A percentile compares a stretch with the other conserved stretches of the same genome.
Conservation (phyloP, 1,140 invertebrate genomes). For the Drosophila setifemur region DNA sequence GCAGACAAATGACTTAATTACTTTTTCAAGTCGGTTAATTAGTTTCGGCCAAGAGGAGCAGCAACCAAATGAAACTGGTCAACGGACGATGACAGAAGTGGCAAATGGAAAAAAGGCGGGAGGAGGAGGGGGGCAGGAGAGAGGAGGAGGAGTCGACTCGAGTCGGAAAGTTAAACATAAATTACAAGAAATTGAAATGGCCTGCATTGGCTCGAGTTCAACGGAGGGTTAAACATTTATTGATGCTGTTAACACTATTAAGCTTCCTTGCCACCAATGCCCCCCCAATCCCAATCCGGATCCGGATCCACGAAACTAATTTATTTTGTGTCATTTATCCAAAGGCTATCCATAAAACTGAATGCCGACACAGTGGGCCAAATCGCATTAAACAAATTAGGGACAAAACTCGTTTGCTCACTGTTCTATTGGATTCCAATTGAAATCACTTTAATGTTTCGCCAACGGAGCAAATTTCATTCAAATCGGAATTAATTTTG, state of each 20-base stretch:
- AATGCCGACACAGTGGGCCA: conserved; percentile 7
- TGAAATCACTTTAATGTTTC: background rate
- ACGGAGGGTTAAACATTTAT: conserved; percentile 28
- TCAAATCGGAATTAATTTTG: background rate
- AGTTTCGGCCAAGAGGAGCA: conserved; percentile 56
- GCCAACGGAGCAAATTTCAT: background rate
- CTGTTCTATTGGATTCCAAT: background rate
- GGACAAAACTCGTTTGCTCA: background rate
- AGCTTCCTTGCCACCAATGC: too few species aligned
- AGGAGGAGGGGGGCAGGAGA: background rate
- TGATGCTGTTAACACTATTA: conserved; percentile 36
- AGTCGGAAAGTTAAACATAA: conserved; percentile 66
- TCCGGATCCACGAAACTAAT: background rate
- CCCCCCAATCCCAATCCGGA: background rate
- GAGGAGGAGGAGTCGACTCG: background rate
- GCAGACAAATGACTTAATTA: conserved; percentile 79
- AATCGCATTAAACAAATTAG: background rate
- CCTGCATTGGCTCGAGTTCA: background rate
- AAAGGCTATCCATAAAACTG: conserved; percentile 5
- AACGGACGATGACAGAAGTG: conserved; percentile 36
- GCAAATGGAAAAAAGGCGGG: background rate
- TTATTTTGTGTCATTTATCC: conserved; percentile 2
- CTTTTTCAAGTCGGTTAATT: conserved; percentile 78
- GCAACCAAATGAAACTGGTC: conserved; percentile 41
- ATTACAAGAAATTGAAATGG: conserved; percentile 57